Conservation (phyloP, 2,113 vertebrate species). For the Serilophus lunatus region DNA sequence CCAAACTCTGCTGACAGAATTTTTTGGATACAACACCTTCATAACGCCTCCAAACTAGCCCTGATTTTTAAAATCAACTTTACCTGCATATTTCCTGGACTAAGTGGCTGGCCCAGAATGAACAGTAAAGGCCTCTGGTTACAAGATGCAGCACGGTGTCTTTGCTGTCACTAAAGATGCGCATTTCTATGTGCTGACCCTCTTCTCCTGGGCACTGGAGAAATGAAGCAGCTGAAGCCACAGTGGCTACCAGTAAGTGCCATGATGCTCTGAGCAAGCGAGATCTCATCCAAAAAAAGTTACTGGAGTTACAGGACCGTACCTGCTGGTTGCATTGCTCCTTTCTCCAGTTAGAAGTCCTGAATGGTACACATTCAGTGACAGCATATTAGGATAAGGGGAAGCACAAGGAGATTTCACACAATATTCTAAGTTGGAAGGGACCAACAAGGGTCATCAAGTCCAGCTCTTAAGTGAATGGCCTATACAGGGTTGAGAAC, state of each 20-base stretch:
- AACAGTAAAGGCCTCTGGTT: neutral
- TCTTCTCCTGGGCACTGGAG: neutral
- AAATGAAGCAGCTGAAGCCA: neutral
- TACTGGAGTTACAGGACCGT: neutral
- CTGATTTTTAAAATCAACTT: neutral
- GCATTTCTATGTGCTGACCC: neutral
- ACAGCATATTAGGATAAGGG: neutral
- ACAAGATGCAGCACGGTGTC: neutral
- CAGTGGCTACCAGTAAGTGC: neutral
- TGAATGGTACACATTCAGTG: neutral
- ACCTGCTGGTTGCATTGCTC: neutral
- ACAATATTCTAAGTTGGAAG: neutral
- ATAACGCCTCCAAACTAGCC: neutral
- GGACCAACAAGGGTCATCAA: neutral
- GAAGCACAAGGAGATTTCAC: neutral
- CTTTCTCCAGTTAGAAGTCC: neutral
- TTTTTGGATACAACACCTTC: neutral
- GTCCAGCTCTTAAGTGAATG: neutral
- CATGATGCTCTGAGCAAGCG: fast-evolving
- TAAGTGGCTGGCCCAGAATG: neutral
- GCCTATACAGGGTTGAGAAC: neutral
- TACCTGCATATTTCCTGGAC: fast-evolving
- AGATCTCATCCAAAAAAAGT: neutral
- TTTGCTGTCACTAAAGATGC: neutral
- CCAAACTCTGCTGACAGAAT: neutral